Evolutionary conservation across 2,888 invertebrate species (phyloP), one percentile per base, ranked within the genome.

Genomic region (Eilema griseolum): DNA sequence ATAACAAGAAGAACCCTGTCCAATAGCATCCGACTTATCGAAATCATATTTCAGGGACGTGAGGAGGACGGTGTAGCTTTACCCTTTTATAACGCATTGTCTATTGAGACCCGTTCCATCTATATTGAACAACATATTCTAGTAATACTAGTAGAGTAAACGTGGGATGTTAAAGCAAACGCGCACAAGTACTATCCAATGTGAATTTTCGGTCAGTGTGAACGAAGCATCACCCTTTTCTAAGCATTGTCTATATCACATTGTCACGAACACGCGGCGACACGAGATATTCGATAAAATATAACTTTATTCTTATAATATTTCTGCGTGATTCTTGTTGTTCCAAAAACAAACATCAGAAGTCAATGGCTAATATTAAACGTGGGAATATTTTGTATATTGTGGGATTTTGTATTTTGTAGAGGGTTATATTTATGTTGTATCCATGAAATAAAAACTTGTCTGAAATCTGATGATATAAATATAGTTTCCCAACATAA

Each of bases 11-110:
- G 84, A 89, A 87, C 89, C 89, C 86, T 86, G 91, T 90, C 92
- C 93, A 93, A 94, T 93, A 93, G 91, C 90, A 86, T 87, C 89
- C 92, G 91, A 93, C 91, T 94, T 94, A 94, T 94, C 93, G 94
- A 93, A 94, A 93, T 94, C 94, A 94, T 94, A 94, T 94, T 94
- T 94, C 93, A 94, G 89, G 88, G 89, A 93, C 94, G 93, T 94
- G 94, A 89, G 91, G 91, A 90, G 90, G 88, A 89, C 92, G 89
- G 87, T 90, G 89, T 90, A 89, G 90, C 90, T 76, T 91, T 92
- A 93, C 92, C 93, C 92, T 93, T 93, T 93, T 87, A 87, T 84
- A 88, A 89, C 87, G 90, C 90, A 91, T 90, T 91, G 91, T 92
- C 90, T 89, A 85, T 86, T 78, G 79, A 88, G 92, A 84, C 86